Base-by-base conservation (phyloP, 2,797 vertebrate species). In the Poeciliopsis turneri region DNA sequence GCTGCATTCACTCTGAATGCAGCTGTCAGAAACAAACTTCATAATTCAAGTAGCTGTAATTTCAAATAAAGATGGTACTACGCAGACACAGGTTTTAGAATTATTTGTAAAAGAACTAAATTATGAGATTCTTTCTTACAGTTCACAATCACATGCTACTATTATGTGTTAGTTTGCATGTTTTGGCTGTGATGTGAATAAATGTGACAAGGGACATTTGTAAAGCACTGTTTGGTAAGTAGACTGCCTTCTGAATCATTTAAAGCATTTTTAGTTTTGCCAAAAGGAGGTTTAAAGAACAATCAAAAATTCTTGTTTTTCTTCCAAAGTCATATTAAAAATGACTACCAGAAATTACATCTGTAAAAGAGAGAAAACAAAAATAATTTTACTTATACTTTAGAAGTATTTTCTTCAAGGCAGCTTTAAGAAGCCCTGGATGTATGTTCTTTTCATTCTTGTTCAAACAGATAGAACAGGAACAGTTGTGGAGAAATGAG, bases 401-500 rank as follows among this genome's bases (percentile, higher is more conserved):
- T n/a, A 78, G 4, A 39, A 74, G 16, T 43, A 23, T 73, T 74
- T 51, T 68, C n/a, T 49, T 43, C 9, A 28, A 49, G 71, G 57
- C 57, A 73, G 61, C 61, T 39, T 28, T n/a, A 61, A 64, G 55
- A n/a, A 57, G 53, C 4, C n/a, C 18, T 36, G 43, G 23, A 18
- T 59, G 36, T 51, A 41, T 46, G 41, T 36, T 74, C 70, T 57
- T 78, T 69, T 66, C 64, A 64, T 4, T 86, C 43, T 78, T 75
- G 57, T 83, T 78, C 41, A 45, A 61, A 83, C 46, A 87, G 78
- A 81, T 81, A 77, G 79, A 85, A 78, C 15, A 69, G 76, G 76
- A 88, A 76, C 76, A 70, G 59, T 76, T 77, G 73, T 55, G 41
- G 59, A 80, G 81, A 92, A 93, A 84, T 51, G 75, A 91, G 90